Base-by-base conservation (phyloP, 2,113 vertebrate species). In the Morone saxatilis region DNA sequence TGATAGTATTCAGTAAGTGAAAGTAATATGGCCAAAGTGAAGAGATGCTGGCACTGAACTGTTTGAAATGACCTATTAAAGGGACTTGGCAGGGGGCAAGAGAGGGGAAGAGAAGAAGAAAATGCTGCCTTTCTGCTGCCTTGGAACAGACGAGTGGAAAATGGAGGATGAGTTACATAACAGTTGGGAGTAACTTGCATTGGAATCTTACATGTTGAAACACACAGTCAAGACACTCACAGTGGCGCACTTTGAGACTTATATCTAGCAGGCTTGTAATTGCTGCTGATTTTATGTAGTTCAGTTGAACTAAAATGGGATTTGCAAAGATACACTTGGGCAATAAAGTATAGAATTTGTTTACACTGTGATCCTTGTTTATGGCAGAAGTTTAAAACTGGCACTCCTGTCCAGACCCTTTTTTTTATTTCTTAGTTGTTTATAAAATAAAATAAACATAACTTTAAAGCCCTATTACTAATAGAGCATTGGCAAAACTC, bases 1-100 rank as follows among this genome's bases (percentile, higher is more conserved):
- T 76, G 92, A 93, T 92, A 62, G 82, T 72, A 19, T 75, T 88
- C 83, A 88, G 83, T 86, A 84, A 83, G 74, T 71, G 77, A 83
- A 85, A 87, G 81, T 86, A 86, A 89, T 84, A 73, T 36, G 60
- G 78, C 56, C 79, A 70, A 85, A 86, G 81, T 61, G 57, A 75
- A 73, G 83, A 63, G 53, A 75, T 51, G 74, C 71, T 50, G 20
- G 36, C 0, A 7, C 56, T 53, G 43, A 51, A 47, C 48, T 12
- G 47, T 71, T 20, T 60, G 68, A 87, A 45, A 56, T 62, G 83
- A 80, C 59, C 68, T 51, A 74, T 76, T 70, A 72, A 74, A 65
- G 51, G 36, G 45, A 84, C 81, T 78, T 88, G 71, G 80, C 78
- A 69, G 83, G 86, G 67, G 86, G 83, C 48, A 67, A 47, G n/a